A percentile compares a stretch with the other conserved stretches of the same genome.
Evolutionary conservation across 2,888 invertebrate genomes (phyloP).

Genomic region (Escarpia spicata): DNA sequence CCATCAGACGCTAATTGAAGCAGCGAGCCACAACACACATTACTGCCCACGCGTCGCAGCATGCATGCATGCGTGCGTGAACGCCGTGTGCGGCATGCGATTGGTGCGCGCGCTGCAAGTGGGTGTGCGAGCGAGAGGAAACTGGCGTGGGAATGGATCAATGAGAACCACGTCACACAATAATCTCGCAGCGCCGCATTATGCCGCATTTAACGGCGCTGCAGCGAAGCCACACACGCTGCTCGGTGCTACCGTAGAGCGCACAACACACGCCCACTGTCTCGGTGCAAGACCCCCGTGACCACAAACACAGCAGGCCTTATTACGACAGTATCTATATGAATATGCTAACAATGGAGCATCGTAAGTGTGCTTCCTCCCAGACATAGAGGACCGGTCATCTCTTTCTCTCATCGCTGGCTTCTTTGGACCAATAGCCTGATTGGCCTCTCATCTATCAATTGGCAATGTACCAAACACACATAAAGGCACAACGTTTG

Average conservation of each 20-base stretch:
- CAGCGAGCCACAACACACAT: neutral
- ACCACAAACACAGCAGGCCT: neutral
- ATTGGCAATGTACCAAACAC: too few species aligned
- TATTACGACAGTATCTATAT: neutral
- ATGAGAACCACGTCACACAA: neutral
- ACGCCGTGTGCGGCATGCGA: neutral
- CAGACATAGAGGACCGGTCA: too few species aligned
- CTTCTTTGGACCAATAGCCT: too few species aligned
- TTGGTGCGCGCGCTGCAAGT: neutral
- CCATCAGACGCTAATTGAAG: neutral
- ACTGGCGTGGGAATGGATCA: neutral
- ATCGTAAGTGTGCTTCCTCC: too few species aligned
- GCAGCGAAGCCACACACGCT: neutral
- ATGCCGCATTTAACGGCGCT: constrained; percentile 1
- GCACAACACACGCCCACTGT: neutral
- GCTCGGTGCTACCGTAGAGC: neutral
- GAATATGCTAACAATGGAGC: too few species aligned
- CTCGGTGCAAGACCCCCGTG: neutral
- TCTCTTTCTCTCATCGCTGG: too few species aligned
- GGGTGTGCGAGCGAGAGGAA: neutral
- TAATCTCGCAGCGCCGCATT: neutral
- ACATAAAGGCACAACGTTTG: too few species aligned
- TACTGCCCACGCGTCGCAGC: neutral
- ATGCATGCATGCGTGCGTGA: neutral
- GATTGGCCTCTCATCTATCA: too few species aligned